These are phyloP conservation scores for Xanthia icteritia DNA, from an alignment of 2,888 invertebrate genomes.

Conservation along the genomic window DNA sequence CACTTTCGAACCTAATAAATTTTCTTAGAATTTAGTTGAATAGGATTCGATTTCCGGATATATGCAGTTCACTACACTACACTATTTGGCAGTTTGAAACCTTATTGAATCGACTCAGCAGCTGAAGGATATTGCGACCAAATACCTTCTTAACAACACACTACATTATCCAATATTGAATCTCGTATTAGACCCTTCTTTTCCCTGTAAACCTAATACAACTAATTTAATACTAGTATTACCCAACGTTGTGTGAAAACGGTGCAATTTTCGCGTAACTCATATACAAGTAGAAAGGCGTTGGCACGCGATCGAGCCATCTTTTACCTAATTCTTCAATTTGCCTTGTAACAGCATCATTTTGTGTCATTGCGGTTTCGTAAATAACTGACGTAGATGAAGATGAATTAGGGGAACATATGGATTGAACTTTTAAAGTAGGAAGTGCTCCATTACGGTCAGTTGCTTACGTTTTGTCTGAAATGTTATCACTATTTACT, in stretches of 20 bases:
- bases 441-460: conserved; percentile 16
- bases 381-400: conserved; percentile 48
- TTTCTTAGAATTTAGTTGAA: conserved; percentile 1
- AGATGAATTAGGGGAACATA: conserved; percentile 51
- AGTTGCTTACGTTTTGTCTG: conserved; percentile 4
- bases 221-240: conserved; percentile 57
- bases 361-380: conserved; percentile 45
- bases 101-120: background rate
- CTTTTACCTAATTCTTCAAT: conserved; percentile 61
- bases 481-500: background rate
- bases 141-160: background rate
- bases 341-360: conserved; percentile 56
- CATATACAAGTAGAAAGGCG: conserved; percentile 68
- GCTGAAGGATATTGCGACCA: background rate
- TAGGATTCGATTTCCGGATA: background rate
- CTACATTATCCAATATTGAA: background rate
- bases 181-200: background rate
- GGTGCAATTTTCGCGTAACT: conserved; percentile 66
- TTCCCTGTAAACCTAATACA: conserved; percentile 9
- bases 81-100: background rate
- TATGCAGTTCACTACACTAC: background rate
- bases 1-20: conserved; percentile 12
- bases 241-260: conserved; percentile 56
- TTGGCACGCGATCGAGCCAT: conserved; percentile 71
- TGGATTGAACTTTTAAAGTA: conserved; percentile 48